phyloP scores from a whole-genome alignment of 64 coral and sea anemone species.

The Pocillopora damicornis region DNA sequence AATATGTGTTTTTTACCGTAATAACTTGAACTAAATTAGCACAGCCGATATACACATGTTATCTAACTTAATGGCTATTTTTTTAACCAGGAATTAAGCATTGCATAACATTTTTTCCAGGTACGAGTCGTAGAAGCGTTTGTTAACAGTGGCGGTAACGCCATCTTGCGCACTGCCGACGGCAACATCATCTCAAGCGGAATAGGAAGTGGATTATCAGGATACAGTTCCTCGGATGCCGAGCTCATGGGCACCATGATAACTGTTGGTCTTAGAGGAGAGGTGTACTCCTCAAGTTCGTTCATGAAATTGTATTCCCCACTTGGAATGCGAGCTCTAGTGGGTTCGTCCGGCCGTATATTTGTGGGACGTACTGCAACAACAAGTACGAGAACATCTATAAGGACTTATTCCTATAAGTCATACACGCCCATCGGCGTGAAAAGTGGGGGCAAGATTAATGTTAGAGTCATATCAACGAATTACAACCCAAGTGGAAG shows the following conservation, averaged over 20 bases:
- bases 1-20: no score
- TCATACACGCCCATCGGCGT: neutral
- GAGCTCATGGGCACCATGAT: constrained; percentile 20
- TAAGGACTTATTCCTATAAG: neutral
- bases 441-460: neutral
- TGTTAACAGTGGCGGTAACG: constrained; percentile 77
- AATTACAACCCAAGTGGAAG: neutral
- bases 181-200: constrained; percentile 62
- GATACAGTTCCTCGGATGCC: neutral
- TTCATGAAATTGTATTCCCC: neutral
- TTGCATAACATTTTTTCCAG: neutral
- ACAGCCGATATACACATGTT: no score
- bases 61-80: no score
- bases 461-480: neutral
- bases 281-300: neutral
- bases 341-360: neutral
- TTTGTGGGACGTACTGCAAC: neutral
- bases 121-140: constrained; percentile 77
- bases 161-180: constrained; percentile 63
- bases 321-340: neutral
- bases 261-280: constrained; percentile 11
- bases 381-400: neutral
- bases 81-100: no score
- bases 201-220: neutral
- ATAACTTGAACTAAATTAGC: no score